A percentile compares a stretch with the other conserved stretches of the same genome.
Evolutionary conservation across 2,113 vertebrate species (phyloP).

Genomic region (Hirundichthys speculiger): DNA sequence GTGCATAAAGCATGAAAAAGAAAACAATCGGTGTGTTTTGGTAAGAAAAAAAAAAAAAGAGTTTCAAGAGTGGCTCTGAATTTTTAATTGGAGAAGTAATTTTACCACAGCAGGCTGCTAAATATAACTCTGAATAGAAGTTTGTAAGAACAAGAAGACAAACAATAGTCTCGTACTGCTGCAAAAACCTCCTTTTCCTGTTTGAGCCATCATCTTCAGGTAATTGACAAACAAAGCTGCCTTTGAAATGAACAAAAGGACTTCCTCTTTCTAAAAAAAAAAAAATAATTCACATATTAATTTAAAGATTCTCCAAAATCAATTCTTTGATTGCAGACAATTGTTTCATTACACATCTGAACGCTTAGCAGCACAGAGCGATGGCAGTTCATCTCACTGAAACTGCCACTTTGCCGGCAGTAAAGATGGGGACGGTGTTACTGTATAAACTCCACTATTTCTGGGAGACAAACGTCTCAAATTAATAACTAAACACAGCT

Average conservation of each 20-base stretch:
- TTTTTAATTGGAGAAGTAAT: background rate
- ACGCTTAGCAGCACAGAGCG: constrained; percentile 10
- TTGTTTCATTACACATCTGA: constrained; percentile 22
- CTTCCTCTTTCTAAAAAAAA: constrained; percentile 14
- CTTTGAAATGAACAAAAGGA: constrained; percentile 37
- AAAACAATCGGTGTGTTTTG: no score
- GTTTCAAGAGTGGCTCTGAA: constrained; percentile 4
- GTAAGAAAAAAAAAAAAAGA: background rate
- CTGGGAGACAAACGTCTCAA: constrained; percentile 5
- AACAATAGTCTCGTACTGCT: no score
- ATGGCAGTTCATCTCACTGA: constrained; percentile 19
- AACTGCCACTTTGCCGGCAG: constrained; percentile 7
- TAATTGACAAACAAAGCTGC: constrained; percentile 48
- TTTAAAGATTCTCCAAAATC: no score
- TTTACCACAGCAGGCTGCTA: background rate
- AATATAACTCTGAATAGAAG: no score
- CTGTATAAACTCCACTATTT: constrained; percentile 19
- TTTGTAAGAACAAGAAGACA: no score
- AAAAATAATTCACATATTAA: constrained; percentile 15
- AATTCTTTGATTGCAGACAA: constrained; percentile 5
- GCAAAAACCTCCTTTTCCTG: constrained; percentile 17
- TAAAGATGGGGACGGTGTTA: constrained; percentile 6
- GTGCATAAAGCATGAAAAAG: background rate
- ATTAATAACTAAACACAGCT: constrained; percentile 22
- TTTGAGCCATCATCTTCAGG: constrained; percentile 15